phyloP scores from a whole-genome alignment of 2,888 invertebrate species.

The Coronaproctus castanopsis region DNA sequence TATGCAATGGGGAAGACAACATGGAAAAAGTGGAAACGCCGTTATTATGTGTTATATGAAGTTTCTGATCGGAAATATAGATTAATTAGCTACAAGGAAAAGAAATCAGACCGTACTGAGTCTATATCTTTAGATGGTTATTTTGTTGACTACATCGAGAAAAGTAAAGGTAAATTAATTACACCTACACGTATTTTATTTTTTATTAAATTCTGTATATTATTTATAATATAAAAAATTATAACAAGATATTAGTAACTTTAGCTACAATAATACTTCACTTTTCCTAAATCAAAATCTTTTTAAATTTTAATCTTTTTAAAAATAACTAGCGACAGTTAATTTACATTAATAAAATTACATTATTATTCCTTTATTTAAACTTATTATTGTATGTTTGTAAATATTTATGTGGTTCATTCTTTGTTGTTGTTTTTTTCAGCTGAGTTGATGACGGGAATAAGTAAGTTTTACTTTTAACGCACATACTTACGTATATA shows the following conservation, averaged over 20 bases:
- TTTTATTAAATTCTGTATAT: no score
- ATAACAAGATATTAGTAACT: no score
- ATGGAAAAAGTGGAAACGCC: constrained; percentile 12
- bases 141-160: constrained; percentile 11
- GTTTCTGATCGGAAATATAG: constrained; percentile 10
- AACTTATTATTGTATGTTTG: no score
- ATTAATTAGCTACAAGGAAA: constrained; percentile 11
- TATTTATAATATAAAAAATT: no score
- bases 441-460: constrained; percentile 11
- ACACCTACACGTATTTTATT: no score
- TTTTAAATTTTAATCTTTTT: no score
- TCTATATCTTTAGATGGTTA: constrained; percentile 11
- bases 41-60: constrained; percentile 10
- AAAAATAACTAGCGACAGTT: no score
- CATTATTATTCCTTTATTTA: no score
- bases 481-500: neutral
- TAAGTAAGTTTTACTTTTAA: constrained; percentile 5
- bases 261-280: no score
- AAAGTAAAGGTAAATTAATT: constrained; percentile 9
- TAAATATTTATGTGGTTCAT: no score
- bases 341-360: no score
- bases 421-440: neutral
- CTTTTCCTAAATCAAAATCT: no score
- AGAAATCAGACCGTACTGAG: constrained; percentile 11
- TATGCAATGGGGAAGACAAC: constrained; percentile 12